Evolutionary conservation across 2,888 invertebrate species (phyloP).

Genomic region (Anorthoa munda): DNA sequence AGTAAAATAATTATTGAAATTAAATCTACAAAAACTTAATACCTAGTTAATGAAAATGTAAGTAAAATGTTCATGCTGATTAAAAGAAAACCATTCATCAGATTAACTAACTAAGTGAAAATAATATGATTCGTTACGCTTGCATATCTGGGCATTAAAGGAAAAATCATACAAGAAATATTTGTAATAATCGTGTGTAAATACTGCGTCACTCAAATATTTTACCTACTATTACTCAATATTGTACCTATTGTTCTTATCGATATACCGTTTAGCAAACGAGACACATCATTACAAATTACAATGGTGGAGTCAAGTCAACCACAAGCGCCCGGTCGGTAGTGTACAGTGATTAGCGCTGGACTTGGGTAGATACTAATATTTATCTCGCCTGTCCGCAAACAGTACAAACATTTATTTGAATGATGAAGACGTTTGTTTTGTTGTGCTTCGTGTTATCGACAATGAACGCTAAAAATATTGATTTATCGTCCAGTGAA

Average conservation of each 20-base stretch:
- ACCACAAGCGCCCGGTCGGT: constrained; percentile 10
- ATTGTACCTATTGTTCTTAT: constrained; percentile 50
- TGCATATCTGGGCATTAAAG: constrained; percentile 20
- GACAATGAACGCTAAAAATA: constrained; percentile 52
- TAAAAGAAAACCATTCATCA: constrained; percentile 36
- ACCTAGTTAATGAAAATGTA: constrained; percentile 19
- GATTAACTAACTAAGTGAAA: constrained; percentile 35
- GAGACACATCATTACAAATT: constrained; percentile 50
- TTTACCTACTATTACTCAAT: constrained; percentile 4
- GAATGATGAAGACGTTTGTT: constrained; percentile 61
- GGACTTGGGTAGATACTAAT: constrained; percentile 16
- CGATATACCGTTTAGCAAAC: constrained; percentile 46
- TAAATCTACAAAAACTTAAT: constrained; percentile 8
- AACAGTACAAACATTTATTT: constrained; percentile 54
- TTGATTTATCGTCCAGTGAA: constrained; percentile 63
- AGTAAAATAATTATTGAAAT: background rate
- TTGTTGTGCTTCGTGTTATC: constrained; percentile 55
- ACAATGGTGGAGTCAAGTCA: constrained; percentile 32
- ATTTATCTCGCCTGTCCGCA: constrained; percentile 42
- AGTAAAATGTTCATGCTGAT: constrained; percentile 24
- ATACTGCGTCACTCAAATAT: constrained; percentile 15
- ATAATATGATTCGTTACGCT: constrained; percentile 50
- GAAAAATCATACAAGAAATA: constrained; percentile 31
- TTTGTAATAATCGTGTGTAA: constrained; percentile 32
- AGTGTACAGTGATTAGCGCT: constrained; percentile 51